phyloP scores from a whole-genome alignment of 2,113 vertebrate species.

The Nothoprocta pentlandii region DNA sequence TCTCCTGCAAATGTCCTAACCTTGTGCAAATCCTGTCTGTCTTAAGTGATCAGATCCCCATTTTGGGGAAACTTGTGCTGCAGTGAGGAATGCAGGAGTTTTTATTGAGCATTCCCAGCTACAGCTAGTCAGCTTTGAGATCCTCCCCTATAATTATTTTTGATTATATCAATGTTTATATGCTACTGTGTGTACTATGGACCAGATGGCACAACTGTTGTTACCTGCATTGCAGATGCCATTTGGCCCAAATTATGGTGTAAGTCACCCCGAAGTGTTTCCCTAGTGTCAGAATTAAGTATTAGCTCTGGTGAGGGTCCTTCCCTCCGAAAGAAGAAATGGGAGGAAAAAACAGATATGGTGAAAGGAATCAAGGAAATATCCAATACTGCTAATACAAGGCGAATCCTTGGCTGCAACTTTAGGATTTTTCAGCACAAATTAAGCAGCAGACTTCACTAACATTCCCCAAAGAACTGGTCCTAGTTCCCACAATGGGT shows the following conservation, averaged over 20 bases:
- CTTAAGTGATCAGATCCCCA: neutral
- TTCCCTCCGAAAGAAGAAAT: neutral
- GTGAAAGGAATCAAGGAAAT: neutral
- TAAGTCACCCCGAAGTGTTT: slow-evolving; percentile 40
- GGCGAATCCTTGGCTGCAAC: slow-evolving; percentile 33
- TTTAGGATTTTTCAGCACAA: neutral
- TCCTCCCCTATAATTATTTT: slow-evolving; percentile 25
- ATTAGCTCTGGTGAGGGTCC: neutral
- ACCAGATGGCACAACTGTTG: slow-evolving; percentile 54
- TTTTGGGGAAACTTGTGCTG: neutral
- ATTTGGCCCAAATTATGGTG: slow-evolving; percentile 48
- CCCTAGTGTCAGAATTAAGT: neutral
- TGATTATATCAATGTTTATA: slow-evolving; percentile 41
- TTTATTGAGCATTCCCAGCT: neutral
- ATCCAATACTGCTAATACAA: neutral
- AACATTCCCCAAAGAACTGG: slow-evolving; percentile 19
- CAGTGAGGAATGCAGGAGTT: neutral
- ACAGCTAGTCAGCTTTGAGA: neutral
- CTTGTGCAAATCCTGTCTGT: neutral
- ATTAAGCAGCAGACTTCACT: slow-evolving; percentile 9
- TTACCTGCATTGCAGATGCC: slow-evolving; percentile 63
- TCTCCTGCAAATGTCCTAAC: neutral
- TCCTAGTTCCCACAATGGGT: neutral
- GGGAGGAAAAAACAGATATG: neutral
- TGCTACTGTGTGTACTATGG: neutral